Evolutionary conservation across 2,113 vertebrate genomes (phyloP).

Genomic region (Bambusicola thoracicus): DNA sequence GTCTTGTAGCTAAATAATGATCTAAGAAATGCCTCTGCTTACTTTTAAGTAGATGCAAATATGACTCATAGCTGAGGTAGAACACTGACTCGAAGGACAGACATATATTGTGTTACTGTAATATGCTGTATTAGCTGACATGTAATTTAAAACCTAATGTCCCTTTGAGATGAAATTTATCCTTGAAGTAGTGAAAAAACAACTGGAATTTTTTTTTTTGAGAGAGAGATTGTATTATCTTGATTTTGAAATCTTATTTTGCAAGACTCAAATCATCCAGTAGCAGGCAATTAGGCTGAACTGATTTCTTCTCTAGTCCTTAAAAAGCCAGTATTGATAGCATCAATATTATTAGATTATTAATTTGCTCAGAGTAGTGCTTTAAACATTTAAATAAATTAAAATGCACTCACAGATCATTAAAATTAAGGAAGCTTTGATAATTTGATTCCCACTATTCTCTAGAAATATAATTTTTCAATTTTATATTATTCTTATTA

Average conservation of each 20-base stretch:
- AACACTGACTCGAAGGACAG: constrained; percentile 57
- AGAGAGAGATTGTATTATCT: neutral
- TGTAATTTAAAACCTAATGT: constrained; percentile 8
- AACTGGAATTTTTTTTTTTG: neutral
- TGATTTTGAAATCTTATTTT: neutral
- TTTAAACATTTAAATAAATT: constrained; percentile 44
- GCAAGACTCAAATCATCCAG: neutral
- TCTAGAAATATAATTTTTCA: neutral
- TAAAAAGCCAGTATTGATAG: constrained; percentile 5
- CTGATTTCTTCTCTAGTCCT: constrained; percentile 16
- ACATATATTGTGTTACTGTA: neutral
- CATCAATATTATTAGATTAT: neutral
- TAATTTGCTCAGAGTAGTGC: neutral
- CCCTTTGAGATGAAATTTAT: neutral
- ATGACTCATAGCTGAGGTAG: constrained; percentile 25
- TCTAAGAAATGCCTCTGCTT: constrained; percentile 1
- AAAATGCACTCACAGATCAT: constrained; percentile 8
- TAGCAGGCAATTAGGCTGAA: constrained; percentile 30
- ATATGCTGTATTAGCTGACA: constrained; percentile 23
- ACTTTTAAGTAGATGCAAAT: constrained; percentile 23
- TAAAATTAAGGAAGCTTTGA: constrained; percentile 14
- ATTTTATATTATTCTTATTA: neutral
- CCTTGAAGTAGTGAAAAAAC: constrained; percentile 1
- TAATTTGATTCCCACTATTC: constrained; percentile 15
- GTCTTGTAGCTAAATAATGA: neutral